Evolutionary conservation across 2,888 invertebrate genomes (phyloP), one percentile per base, ranked within the genome.

Genomic region (Dryocosmus kuriphilus): DNA sequence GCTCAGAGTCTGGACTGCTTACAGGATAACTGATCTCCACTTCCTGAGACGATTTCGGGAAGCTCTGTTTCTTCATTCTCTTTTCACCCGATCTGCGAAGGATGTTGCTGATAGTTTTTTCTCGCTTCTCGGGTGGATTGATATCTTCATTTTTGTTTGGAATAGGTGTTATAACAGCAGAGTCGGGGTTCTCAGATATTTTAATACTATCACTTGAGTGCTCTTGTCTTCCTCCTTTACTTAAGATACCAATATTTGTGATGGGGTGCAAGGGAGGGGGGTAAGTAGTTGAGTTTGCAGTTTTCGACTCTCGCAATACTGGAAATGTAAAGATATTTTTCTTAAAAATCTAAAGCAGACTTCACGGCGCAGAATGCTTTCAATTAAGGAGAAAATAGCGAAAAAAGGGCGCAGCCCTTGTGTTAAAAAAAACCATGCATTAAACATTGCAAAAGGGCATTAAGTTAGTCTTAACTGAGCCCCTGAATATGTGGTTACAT

Each of bases 261-360:
- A 92, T 90, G 14, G 91, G 91, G 81, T 92, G 92, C 65, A 92
- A 82, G 1, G 92, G 91, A 11, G 92, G 92, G 61, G 91, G 91
- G 83, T 90, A 88, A 4, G 88, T 85, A 24, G 90, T 79, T 19
- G 90, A 87, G 83, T 91, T 91, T 32, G 90, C 84, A 41, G 89
- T 88, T 78, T 91, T 91, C 2, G 91, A 90, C 81, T 92, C 92
- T 73, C 91, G 87, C 75, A 92, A 84, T 75, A 91, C 92, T 91
- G 78, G 73, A 85, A 78, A 71, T 73, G 32, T 46, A 65, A 75
- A 79, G 71, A 46, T 57, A n/a, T 63, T 61, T 38, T 35, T 60
- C 9, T 16, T 67, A 22, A 61, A 5, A 46, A 46, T 46, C 16
- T 46, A 46, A 19, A 16, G 16, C 38, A 19, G 5, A 46, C 41